Evolutionary conservation across 2,113 vertebrate species (phyloP), one percentile per base, ranked within the genome.

Genomic region (Bubalus kerabau): DNA sequence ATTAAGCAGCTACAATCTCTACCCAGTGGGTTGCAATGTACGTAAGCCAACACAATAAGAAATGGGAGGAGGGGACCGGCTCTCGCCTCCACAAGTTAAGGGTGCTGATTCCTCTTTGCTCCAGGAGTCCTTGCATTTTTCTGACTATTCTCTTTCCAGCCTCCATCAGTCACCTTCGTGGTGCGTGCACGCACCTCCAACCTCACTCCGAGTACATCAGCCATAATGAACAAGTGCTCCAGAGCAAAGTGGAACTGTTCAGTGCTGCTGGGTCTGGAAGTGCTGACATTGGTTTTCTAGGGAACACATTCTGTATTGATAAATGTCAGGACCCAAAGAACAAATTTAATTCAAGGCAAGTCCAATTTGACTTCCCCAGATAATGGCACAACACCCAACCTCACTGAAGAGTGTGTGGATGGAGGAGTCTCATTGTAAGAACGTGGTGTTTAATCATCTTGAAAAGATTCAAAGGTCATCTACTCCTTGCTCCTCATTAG

Each of bases 261-360:
- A 40, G 0, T 56, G 28, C 23, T 32, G 36, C 60, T n/a, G 30
- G 26, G 54, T 83, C 59, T 87, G 32, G 28, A 97, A 90, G 24
- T 90, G 78, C 90, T 97, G 90, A 85, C 32, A 30, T 1, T 0
- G 36, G 60, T 36, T 96, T 96, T 92, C 74, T 67, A 52, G 56
- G 76, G 26, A 95, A 83, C 76, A 62, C 32, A 36, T 96, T 92
- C 48, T 64, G 15, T 86, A 71, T 40, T 89, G 85, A 74, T 67
- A 86, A 94, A 86, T 91, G 85, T 96, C 50, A 96, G 26, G 43
- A 57, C 26, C 26, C 85, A 80, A 91, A 90, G 67, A 96, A 90
- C 59, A 96, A 94, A 92, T 83, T 87, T 96, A 78, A 88, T 88
- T 97, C 60, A 23, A 88, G 23, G 46, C 32, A 56, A 95, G 60